Conservation (phyloP, 2,888 invertebrate species). For the Tenthredo livida region DNA sequence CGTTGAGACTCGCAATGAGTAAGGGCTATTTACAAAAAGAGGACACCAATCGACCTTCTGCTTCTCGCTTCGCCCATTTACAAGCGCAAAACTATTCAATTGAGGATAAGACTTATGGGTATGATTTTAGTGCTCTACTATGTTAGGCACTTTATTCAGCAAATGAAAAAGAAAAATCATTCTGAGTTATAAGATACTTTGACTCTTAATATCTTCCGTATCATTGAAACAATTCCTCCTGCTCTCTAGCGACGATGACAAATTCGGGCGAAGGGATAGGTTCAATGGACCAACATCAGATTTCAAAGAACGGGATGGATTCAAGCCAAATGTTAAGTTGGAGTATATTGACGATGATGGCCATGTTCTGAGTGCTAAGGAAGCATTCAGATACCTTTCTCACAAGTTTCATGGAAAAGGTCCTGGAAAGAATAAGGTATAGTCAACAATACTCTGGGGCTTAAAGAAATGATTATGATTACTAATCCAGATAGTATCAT, state of each 20-base stretch:
- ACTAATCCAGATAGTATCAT: too few relatives aligned
- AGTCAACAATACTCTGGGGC: neutral
- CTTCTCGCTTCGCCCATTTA: slow-evolving; percentile 86
- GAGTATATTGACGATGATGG: slow-evolving; percentile 99
- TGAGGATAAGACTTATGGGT: slow-evolving; percentile 88
- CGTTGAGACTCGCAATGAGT: slow-evolving; percentile 92
- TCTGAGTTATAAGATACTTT: neutral
- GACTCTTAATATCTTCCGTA: neutral
- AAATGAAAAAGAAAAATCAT: neutral
- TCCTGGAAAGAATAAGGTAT: slow-evolving; percentile 97
- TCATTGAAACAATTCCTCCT: slow-evolving; percentile 48
- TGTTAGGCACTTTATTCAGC: neutral
- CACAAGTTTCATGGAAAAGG: slow-evolving; percentile 99
- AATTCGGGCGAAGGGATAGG: slow-evolving; percentile 86
- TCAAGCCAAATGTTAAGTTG: slow-evolving; percentile 95
- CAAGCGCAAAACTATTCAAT: slow-evolving; percentile 90
- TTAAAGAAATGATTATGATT: neutral
- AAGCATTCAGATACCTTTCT: slow-evolving; percentile 97
- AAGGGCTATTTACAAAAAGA: slow-evolving; percentile 96
- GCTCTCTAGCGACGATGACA: slow-evolving; percentile 86
- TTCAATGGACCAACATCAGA: slow-evolving; percentile 93
- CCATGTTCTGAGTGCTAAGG: slow-evolving; percentile 94
- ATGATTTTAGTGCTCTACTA: slow-evolving; percentile 62
- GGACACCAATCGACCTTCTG: slow-evolving; percentile 85
- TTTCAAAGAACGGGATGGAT: slow-evolving; percentile 94